Conservation (phyloP, 64 coral and sea anemone genomes). For the Dendrophyllia cribrosa region DNA sequence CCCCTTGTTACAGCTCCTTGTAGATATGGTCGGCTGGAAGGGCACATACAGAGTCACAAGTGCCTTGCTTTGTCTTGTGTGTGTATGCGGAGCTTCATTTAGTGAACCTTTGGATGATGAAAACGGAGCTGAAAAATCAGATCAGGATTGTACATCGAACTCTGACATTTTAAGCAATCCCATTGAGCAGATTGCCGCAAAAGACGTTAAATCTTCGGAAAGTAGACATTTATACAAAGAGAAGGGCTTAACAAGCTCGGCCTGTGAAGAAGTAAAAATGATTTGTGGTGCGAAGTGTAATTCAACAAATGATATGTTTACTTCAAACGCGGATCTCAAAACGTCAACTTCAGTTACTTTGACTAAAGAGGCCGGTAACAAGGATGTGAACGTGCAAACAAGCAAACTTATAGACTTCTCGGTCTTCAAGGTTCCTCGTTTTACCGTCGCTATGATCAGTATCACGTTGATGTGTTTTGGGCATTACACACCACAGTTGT, state of each 20-base stretch:
- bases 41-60: background rate
- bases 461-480: background rate
- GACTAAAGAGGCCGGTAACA: no score
- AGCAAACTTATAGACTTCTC: slow-evolving; percentile 27
- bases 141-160: background rate
- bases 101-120: background rate
- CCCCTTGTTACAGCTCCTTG: background rate
- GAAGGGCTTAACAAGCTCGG: no score
- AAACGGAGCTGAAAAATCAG: background rate
- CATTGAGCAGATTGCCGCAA: background rate
- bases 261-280: no score
- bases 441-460: background rate
- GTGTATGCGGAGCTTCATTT: background rate
- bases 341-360: no score
- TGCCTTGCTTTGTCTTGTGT: background rate
- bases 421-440: slow-evolving; percentile 23
- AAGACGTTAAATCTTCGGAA: background rate
- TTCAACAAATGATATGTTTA: no score
- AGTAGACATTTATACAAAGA: background rate
- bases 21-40: background rate
- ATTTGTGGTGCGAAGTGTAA: no score
- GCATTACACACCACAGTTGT: slow-evolving; percentile 8
- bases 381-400: background rate
- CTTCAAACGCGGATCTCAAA: no score
- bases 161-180: background rate